phyloP scores from a whole-genome alignment of 1,140 invertebrate species.

The Drosophila nigrodunni region DNA sequence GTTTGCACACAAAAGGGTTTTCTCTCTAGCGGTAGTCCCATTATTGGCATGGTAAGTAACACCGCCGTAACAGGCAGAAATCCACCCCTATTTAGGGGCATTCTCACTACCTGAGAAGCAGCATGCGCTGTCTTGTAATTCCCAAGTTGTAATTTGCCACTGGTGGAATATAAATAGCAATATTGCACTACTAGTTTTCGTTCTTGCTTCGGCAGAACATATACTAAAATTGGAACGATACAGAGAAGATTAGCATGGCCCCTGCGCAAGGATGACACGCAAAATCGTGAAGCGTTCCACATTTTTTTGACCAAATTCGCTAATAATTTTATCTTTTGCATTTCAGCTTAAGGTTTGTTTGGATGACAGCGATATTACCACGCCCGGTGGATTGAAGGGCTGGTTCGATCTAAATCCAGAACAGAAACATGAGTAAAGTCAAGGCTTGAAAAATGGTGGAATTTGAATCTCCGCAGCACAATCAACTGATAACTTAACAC shows the following conservation, averaged over 20 bases:
- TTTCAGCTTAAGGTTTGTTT: conserved; percentile 79
- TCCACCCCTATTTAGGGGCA: conserved; percentile 13
- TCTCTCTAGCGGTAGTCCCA: conserved; percentile 90
- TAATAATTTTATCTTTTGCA: conserved; percentile 7
- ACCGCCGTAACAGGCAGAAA: background rate
- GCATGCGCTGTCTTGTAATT: conserved; percentile 43
- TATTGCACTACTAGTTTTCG: conserved; percentile 40
- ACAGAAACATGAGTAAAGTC: conserved; percentile 65
- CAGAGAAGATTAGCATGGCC: too few relatives aligned
- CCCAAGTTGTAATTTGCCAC: conserved; percentile 42
- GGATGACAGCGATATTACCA: conserved; percentile 79
- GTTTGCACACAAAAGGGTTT: conserved; percentile 94
- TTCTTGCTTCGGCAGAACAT: conserved; percentile 90
- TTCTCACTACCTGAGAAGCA: conserved; percentile 25
- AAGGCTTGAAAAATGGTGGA: background rate
- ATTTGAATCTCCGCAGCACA: conserved; percentile 33
- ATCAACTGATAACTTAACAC: conserved; percentile 61
- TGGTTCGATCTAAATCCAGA: conserved; percentile 88
- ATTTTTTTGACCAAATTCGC: conserved; percentile 86
- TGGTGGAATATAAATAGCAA: conserved; percentile 41
- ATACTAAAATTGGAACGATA: too few relatives aligned
- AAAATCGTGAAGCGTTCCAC: conserved; percentile 79
- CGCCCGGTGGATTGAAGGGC: conserved; percentile 85
- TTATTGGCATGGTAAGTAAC: conserved; percentile 90
- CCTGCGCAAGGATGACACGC: too few relatives aligned